Evolutionary conservation across 2,888 invertebrate genomes (phyloP), one percentile per base, ranked within the genome.

Genomic region (Ecliptopera silaceata): DNA sequence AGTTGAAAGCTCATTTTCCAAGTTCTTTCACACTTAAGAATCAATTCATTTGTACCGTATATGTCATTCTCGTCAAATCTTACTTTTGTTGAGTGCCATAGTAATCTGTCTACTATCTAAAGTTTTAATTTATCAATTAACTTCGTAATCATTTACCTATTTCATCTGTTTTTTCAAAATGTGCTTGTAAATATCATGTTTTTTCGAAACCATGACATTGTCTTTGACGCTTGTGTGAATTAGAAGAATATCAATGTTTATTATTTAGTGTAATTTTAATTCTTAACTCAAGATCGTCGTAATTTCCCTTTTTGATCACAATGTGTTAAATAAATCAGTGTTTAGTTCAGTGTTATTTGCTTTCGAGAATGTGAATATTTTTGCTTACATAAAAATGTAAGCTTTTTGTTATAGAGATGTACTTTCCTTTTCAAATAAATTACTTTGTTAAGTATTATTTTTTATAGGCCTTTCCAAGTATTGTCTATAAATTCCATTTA

Each of bases 341-440:
- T 38, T 44, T 34, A 36, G 42, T 46, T 44, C 45, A 36, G 42
- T 46, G 12, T 26, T 17, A 32, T 17, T 17, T 29, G 52, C 51
- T 57, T 48, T 34, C 22, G 41, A 45, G 22, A 42, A 12, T 26
- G 34, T 48, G 12, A 47, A 20, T 43, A 26, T 54, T 3, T 18
- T 43, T 43, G 47, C 43, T 54, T 42, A 42, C 39, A 32, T 13
- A 39, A 20, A 11, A 18, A 41, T 41, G 53, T 47, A 53, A 56
- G 45, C 50, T 49, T 50, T 29, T 3, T 41, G 26, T 41, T 56
- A 5, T 8, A 20, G 10, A 26, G 26, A 26, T 26, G 26, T 26
- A 26, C 26, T 6, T 22, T 5, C 22, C 22, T 26, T 8, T 6
- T 26, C n/a, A n/a, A n/a, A n/a, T n/a, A n/a, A n/a, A n/a, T n/a